Evolutionary conservation across 2,113 vertebrate genomes (phyloP).

Genomic region (Progne subis): DNA sequence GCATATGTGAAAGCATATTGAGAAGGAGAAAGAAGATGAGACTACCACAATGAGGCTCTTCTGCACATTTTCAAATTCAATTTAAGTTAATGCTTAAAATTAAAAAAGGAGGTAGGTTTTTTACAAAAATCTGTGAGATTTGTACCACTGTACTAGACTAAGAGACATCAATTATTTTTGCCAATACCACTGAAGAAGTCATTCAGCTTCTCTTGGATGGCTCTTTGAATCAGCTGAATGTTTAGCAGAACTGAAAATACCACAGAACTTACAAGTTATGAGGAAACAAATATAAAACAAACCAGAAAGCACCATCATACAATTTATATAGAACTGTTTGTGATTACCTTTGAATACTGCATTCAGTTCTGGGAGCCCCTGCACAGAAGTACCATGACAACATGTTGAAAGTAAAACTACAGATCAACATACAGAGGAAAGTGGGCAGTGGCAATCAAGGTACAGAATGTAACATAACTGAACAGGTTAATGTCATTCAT

Average conservation of each 20-base stretch:
- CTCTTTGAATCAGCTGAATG: neutral
- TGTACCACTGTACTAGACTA: neutral
- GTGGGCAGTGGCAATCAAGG: neutral
- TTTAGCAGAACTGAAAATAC: neutral
- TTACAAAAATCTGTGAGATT: neutral
- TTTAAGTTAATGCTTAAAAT: neutral
- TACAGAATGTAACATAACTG: neutral
- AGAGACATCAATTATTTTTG: neutral
- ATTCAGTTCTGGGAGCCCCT: neutral
- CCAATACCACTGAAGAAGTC: neutral
- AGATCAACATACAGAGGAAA: neutral
- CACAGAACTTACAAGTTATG: neutral
- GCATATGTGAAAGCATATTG: neutral
- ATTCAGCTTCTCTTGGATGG: neutral
- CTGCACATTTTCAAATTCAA: neutral
- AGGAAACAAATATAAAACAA: neutral
- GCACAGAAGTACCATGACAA: neutral
- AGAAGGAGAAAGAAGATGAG: neutral
- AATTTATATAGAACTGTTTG: neutral
- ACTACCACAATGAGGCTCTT: neutral
- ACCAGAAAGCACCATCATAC: neutral
- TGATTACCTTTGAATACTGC: neutral
- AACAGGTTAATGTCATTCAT: neutral
- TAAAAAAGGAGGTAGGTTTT: neutral
- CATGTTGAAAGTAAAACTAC: neutral